These are phyloP conservation scores for Arnoldichthys spilopterus DNA, from an alignment of 2,797 vertebrate genomes.

Conservation along the genomic window DNA sequence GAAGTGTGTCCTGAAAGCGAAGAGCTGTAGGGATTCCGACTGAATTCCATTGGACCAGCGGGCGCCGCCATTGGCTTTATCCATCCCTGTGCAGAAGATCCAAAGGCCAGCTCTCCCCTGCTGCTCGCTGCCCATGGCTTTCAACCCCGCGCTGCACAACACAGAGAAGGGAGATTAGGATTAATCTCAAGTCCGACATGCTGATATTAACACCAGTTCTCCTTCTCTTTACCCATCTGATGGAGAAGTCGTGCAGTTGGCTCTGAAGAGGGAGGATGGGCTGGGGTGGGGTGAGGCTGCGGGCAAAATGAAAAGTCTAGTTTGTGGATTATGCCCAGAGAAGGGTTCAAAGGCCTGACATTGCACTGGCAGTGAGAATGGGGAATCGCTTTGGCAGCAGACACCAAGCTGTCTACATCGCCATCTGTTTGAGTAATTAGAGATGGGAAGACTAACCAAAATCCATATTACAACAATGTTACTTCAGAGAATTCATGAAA, in stretches of 20 bases:
- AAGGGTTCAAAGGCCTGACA: constrained; percentile 63
- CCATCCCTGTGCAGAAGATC: constrained; percentile 62
- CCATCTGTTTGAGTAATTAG: constrained; percentile 28
- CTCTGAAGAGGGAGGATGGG: constrained; percentile 57
- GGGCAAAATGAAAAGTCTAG: constrained; percentile 73
- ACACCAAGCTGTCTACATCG: constrained; percentile 40
- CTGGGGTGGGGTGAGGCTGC: constrained; percentile 57
- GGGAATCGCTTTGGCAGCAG: constrained; percentile 40
- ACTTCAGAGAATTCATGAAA: not conserved
- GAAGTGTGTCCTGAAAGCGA: constrained; percentile 61
- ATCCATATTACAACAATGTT: not conserved
- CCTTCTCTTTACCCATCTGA: constrained; percentile 29
- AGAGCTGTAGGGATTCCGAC: constrained; percentile 51
- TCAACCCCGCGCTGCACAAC: constrained; percentile 66
- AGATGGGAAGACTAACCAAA: not conserved
- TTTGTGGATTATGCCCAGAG: constrained; percentile 70
- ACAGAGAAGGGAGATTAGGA: constrained; percentile 71
- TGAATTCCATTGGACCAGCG: constrained; percentile 63
- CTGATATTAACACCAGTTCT: constrained; percentile 65
- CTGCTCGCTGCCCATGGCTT: constrained; percentile 65
- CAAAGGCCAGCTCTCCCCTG: constrained; percentile 65
- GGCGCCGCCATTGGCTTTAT: constrained; percentile 64
- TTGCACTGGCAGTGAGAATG: constrained; percentile 43
- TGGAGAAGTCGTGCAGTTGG: constrained; percentile 43
- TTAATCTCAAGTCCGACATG: constrained; percentile 65